Base-by-base conservation (phyloP, 2,797 vertebrate genomes). In the Thalassophryne amazonica region DNA sequence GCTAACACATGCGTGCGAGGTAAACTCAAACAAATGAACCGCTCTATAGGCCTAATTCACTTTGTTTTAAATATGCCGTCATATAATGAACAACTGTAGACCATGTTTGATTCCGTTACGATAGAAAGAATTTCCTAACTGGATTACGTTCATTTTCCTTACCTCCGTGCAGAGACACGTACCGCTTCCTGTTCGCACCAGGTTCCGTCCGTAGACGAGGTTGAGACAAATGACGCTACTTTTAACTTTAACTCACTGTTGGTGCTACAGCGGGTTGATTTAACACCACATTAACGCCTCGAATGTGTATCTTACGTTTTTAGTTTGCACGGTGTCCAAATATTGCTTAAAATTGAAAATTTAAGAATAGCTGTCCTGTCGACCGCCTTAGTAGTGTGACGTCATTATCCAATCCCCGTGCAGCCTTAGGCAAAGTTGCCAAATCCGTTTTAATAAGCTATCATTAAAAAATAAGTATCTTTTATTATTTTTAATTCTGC, bases 101-200 rank as follows among this genome's bases (percentile, higher is more conserved):
- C 1, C 3, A 11, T 2, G 0, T 25, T 20, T 11, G 7, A 6
- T 0, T 4, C 10, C 12, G 38, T 17, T 16, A 1, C 0, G 28
- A 15, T 17, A 17, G 19, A 16, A 0, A 1, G 23, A 18, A 3
- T 30, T n/a, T 17, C 57, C 10, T 31, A 20, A 58, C 3, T 27
- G 30, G 59, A 47, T 36, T 60, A 69, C 48, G 70, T 57, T 29
- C 0, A 8, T 62, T 60, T 60, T 67, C 63, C 84, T 88, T 62
- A 86, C 86, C 84, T 76, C 55, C 37, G 58, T 27, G 34, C 28
- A 69, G 46, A n/a, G n/a, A n/a, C n/a, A n/a, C n/a, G n/a, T n/a
- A n/a, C n/a, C n/a, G 59, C 62, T 77, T 85, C 78, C 70, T 74
- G 74, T 43, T 62, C 60, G 25, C 55, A 33, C 49, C 12, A 54